These are phyloP conservation scores for Agelastica alni DNA, from an alignment of 2,888 invertebrate species.

Conservation along the genomic window DNA sequence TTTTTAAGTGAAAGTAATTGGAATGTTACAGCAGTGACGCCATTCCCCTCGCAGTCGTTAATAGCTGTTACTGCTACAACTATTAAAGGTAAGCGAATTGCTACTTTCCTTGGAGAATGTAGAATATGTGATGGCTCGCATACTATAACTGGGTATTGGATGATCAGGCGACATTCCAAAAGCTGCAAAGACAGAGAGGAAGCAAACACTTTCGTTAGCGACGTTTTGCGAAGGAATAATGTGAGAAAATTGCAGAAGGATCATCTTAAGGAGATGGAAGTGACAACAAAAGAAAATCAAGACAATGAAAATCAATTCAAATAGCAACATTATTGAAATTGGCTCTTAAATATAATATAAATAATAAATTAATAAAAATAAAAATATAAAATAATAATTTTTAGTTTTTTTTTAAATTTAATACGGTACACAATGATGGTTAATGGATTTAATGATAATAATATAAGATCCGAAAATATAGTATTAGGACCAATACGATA, in stretches of 20 bases:
- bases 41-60: conserved; percentile 44
- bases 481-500: too few species aligned
- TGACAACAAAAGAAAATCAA: too few species aligned
- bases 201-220: conserved; percentile 43
- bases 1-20: conserved; percentile 45
- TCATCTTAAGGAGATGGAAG: conserved; percentile 30
- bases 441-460: too few species aligned
- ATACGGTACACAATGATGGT: too few species aligned
- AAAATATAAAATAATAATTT: too few species aligned
- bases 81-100: conserved; percentile 41
- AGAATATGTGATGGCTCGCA: conserved; percentile 48
- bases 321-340: too few species aligned
- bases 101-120: conserved; percentile 50
- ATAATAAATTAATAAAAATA: too few species aligned
- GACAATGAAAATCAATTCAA: too few species aligned
- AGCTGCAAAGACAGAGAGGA: conserved; percentile 50
- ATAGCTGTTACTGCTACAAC: conserved; percentile 44
- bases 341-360: too few species aligned
- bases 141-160: conserved; percentile 50
- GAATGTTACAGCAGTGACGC: conserved; percentile 43
- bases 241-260: conserved; percentile 33
- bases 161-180: conserved; percentile 44
- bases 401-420: too few species aligned
- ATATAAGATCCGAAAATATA: too few species aligned
- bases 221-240: conserved; percentile 46